phyloP scores from a whole-genome alignment of 1,140 invertebrate species.

The Drosophila nasuta region DNA sequence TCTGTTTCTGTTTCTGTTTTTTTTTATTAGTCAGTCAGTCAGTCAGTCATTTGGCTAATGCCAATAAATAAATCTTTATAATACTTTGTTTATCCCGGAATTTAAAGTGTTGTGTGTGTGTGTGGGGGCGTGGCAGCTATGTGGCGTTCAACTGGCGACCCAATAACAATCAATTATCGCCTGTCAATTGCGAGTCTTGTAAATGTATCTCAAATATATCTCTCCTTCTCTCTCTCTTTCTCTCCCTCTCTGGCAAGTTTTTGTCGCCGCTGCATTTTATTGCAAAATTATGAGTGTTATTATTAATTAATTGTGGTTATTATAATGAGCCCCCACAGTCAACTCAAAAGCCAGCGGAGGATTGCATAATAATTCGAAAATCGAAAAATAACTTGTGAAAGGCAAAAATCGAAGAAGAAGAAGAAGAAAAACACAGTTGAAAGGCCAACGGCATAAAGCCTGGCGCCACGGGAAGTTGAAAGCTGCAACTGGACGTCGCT shows the following conservation, averaged over 20 bases:
- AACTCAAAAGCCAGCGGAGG: not conserved
- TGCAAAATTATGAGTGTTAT: slow-evolving; percentile 41
- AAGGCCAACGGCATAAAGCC: slow-evolving; percentile 32
- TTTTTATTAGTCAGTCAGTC: too few relatives aligned
- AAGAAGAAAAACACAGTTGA: slow-evolving; percentile 3
- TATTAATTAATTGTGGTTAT: slow-evolving; percentile 45
- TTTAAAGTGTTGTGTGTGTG: slow-evolving; percentile 15
- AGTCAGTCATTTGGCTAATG: not conserved
- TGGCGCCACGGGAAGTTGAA: slow-evolving; percentile 33
- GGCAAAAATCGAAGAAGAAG: too few relatives aligned
- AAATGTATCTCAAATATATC: slow-evolving; percentile 60
- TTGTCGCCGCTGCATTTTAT: slow-evolving; percentile 41
- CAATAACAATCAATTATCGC: slow-evolving; percentile 74
- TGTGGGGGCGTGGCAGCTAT: slow-evolving; percentile 26
- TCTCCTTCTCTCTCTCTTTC: not conserved
- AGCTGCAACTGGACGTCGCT: not conserved
- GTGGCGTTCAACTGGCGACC: slow-evolving; percentile 10
- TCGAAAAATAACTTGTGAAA: slow-evolving; percentile 36
- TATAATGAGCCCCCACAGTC: slow-evolving; percentile 39
- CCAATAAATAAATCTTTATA: slow-evolving; percentile 6
- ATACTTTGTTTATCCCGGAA: slow-evolving; percentile 24
- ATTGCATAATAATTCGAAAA: slow-evolving; percentile 37
- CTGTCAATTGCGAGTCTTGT: slow-evolving; percentile 67
- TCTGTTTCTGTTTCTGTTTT: too few relatives aligned
- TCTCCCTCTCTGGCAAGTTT: slow-evolving; percentile 11